Evolutionary conservation across 2,888 invertebrate genomes (phyloP), one percentile per base, ranked within the genome.

Genomic region (Sthenelais limicola): DNA sequence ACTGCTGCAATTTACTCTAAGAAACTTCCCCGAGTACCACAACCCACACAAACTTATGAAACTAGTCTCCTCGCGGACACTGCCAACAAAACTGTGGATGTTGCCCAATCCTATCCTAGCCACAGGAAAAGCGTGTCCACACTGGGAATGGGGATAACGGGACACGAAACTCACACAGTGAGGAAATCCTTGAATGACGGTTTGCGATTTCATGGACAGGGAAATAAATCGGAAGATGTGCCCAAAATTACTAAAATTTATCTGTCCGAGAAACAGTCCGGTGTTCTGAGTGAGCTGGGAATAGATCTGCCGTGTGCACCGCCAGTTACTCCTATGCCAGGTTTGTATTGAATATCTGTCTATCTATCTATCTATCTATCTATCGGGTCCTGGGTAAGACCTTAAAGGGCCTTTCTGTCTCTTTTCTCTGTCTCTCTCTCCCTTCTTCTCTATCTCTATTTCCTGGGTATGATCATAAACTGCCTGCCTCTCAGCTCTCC

Each of bases 241-340:
- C 15, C 28, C 5, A 51, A 78, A 68, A 72, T 80, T 21, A 81
- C 79, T 51, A 85, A 84, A 73, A 78, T 84, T 15, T 84, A 78
- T 69, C 76, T 81, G 67, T 84, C 83, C 0, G 83, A 84, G 33
- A 81, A 77, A 74, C 84, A 85, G 74, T 82, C 84, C 0, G 80
- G 80, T 15, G 76, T 75, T 12, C 69, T 83, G 28, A 78, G 71
- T 62, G 83, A 84, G 51, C 78, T 77, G 74, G 84, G 84, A n/a
- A 73, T 79, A 74, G 80, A 78, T 33, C 72, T 80, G 33, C 83
- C 84, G 7, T 80, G 83, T 79, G 84, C 84, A 12, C 84, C 84
- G 0, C 84, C 84, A n/a, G 81, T 81, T 21, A 83, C 85, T 7
- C 84, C 85, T 5, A 81, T 80, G 18, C 81, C 82, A 79, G 83